phyloP scores from a whole-genome alignment of 1,140 invertebrate species.

The Pissodes strobi region DNA sequence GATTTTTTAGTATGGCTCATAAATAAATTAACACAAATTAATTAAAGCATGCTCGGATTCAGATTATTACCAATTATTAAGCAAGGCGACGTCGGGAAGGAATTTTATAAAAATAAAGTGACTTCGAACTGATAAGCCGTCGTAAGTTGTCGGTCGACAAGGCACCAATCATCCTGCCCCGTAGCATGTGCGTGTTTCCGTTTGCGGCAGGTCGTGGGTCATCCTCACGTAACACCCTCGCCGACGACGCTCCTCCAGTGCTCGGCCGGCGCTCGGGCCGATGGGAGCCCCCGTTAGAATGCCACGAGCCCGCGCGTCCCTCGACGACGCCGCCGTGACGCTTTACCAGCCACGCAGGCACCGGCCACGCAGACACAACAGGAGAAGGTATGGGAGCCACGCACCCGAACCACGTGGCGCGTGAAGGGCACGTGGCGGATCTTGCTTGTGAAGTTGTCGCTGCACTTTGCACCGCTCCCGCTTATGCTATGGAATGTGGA shows the following conservation, averaged over 20 bases:
- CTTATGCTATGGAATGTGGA: neutral
- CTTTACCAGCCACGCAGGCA: constrained; percentile 45
- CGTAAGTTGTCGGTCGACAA: no score
- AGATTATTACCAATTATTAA: no score
- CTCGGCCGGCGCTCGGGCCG: constrained; percentile 49
- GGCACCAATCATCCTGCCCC: no score
- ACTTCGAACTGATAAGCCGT: no score
- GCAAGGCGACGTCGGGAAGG: no score
- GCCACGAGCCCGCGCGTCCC: constrained; percentile 49
- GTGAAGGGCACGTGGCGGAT: neutral
- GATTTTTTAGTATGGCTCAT: no score
- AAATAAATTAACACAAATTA: no score
- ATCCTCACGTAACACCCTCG: constrained; percentile 24
- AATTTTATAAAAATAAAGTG: no score
- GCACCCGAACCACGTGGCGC: neutral
- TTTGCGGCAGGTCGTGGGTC: neutral
- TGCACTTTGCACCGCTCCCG: no score
- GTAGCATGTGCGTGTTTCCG: no score
- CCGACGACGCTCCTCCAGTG: constrained; percentile 38
- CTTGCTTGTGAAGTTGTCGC: neutral
- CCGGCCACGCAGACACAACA: constrained; percentile 27
- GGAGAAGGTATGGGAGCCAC: constrained; percentile 7
- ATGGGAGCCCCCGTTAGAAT: constrained; percentile 52
- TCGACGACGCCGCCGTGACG: constrained; percentile 44
- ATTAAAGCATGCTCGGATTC: no score